Conservation (phyloP, 1,140 invertebrate species). For the Pantala flavescens region DNA sequence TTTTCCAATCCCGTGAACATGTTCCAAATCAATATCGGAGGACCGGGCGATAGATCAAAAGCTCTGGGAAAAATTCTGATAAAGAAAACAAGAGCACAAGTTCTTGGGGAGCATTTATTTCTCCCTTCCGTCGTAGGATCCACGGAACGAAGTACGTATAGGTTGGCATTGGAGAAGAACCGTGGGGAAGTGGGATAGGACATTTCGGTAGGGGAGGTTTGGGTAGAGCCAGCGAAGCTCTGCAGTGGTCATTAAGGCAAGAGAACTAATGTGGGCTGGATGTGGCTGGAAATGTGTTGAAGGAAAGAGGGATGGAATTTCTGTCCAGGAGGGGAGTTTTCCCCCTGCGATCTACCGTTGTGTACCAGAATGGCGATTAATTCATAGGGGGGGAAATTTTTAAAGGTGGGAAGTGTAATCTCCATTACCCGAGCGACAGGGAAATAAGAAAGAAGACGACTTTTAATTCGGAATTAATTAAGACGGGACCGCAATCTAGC, state of each 20-base stretch:
- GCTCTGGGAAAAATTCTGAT: too few species aligned
- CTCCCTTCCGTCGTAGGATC: too few species aligned
- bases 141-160: too few species aligned
- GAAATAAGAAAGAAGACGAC: neutral
- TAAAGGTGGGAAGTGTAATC: too few species aligned
- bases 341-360: neutral
- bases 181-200: neutral
- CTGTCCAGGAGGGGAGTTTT: neutral
- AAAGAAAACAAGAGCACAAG: too few species aligned
- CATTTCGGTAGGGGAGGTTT: neutral
- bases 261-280: neutral
- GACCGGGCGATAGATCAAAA: too few species aligned
- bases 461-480: neutral
- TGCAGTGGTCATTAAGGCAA: conserved; percentile 1
- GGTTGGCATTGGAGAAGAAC: too few species aligned
- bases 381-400: neutral
- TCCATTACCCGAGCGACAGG: too few species aligned
- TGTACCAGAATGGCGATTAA: neutral
- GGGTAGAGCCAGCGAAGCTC: neutral
- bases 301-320: neutral
- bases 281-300: neutral
- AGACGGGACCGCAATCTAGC: neutral
- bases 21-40: too few species aligned
- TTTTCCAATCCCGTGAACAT: too few species aligned
- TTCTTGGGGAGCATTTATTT: too few species aligned